Evolutionary conservation across 2,797 vertebrate species (phyloP).

Genomic region (Myotis vivesi): DNA sequence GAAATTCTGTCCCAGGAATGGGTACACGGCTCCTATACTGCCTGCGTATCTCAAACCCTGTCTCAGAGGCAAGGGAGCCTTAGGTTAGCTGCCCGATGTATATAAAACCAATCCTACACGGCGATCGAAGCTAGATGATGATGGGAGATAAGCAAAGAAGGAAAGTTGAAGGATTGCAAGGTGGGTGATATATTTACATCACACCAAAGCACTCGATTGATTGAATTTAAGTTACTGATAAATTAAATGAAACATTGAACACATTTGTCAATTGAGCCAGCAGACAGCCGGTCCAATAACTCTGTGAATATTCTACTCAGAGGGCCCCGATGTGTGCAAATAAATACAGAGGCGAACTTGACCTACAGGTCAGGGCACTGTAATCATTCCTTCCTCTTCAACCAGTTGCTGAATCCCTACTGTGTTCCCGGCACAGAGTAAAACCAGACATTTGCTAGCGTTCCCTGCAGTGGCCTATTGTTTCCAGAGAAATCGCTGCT

Average conservation of each 20-base stretch:
- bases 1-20: not conserved
- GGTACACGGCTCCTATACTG: rapidly evolving
- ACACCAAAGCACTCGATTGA: not conserved
- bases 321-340: not conserved
- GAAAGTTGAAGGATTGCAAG: not conserved
- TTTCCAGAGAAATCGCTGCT: not conserved
- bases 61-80: not conserved
- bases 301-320: not conserved
- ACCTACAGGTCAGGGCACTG: not conserved
- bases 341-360: not conserved
- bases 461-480: not conserved
- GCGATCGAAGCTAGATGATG: not conserved
- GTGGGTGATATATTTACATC: not conserved
- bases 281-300: not conserved
- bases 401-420: not conserved
- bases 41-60: not conserved
- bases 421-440: not conserved
- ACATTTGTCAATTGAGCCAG: not conserved
- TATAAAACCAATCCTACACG: not conserved
- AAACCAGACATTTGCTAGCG: not conserved
- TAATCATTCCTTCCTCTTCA: not conserved
- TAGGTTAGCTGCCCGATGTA: not conserved
- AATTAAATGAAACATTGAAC: conserved; percentile 17
- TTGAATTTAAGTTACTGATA: not conserved
- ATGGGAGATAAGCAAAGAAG: not conserved